Base-by-base conservation (phyloP, 2,888 invertebrate genomes). In the Polietes domitor region DNA sequence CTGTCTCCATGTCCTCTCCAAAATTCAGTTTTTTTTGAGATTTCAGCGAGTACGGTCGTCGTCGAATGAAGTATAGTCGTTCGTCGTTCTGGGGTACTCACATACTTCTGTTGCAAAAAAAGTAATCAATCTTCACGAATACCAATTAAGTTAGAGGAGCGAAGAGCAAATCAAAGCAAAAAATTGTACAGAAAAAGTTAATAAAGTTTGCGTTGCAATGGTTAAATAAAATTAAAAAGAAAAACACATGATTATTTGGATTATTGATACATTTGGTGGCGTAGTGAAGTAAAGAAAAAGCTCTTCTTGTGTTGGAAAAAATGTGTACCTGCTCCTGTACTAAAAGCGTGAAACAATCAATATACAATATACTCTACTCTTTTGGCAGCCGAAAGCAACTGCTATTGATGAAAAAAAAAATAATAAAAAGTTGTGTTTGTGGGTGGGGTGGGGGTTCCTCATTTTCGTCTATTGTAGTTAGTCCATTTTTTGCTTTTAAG, bases 321-420 rank as follows among this genome's bases (percentile, higher is more conserved):
- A 80, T 83, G 73, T 83, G 83, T 83, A 83, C 83, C 83, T 83
- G 80, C 77, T 83, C 80, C 70, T 73, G 47, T 68, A 71, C 24
- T 77, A 73, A 72, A 53, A 77, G 37, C 73, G 70, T 83, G 76
- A 83, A 83, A 83, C 77, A 83, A 83, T 83, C 83, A 80, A 83
- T 83, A 83, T 77, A n/a, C n/a, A n/a, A n/a, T n/a, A 32, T 32
- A 79, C 55, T 74, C 77, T 77, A 70, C 19, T 32, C 43, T 12
- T 61, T 41, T 47, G 76, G 73, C 47, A 76, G 65, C 61, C 58
- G 50, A 65, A 71, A 68, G 53, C 53, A 17, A 17, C 53, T 53
- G 19, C 21, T 53, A 37, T 37, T 37, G 37, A 37, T 37, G 37
- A 37, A 37, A 37, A 37, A 2, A 37, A 37, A 10, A 37, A 37